Percentiles rank a stretch among this genome's conserved stretches.
phyloP scores from a whole-genome alignment of 1,140 invertebrate species.

The Bombus consobrinus region DNA sequence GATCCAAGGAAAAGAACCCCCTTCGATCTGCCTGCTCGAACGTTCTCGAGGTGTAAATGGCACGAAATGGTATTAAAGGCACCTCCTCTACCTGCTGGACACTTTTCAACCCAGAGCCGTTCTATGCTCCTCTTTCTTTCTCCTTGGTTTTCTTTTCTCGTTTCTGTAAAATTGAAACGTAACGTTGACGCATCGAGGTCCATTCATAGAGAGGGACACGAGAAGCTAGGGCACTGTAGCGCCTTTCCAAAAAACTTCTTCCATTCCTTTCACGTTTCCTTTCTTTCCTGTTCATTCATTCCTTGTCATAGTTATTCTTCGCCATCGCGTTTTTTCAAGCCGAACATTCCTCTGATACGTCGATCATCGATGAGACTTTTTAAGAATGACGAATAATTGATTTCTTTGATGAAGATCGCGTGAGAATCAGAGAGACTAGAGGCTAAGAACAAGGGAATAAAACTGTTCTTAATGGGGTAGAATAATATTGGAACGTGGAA shows the following conservation, averaged over 20 bases:
- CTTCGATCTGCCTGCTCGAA: slow-evolving; percentile 43
- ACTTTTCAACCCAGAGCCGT: slow-evolving; percentile 33
- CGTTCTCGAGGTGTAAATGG: slow-evolving; percentile 69
- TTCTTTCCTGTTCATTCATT: slow-evolving; percentile 37
- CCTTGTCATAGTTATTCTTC: background rate
- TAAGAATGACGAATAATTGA: background rate
- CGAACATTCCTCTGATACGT: background rate
- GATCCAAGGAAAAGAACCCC: slow-evolving; percentile 33
- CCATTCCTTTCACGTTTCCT: background rate
- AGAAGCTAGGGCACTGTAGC: slow-evolving; percentile 30
- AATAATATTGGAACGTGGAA: background rate
- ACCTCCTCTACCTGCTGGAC: slow-evolving; percentile 58
- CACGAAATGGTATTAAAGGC: slow-evolving; percentile 62
- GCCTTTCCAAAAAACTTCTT: slow-evolving; percentile 21
- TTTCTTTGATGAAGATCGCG: background rate
- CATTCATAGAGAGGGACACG: slow-evolving; percentile 35
- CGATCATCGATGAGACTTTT: slow-evolving; percentile 20
- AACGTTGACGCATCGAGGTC: slow-evolving; percentile 53
- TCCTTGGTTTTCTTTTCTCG: background rate
- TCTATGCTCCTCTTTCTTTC: background rate
- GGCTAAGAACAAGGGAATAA: background rate
- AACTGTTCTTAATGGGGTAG: background rate
- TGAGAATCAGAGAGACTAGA: background rate
- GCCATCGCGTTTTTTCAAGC: background rate
- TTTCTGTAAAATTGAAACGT: slow-evolving; percentile 51